phyloP scores from a whole-genome alignment of 2,888 invertebrate genomes.

The Lissocephala sabroskyi region DNA sequence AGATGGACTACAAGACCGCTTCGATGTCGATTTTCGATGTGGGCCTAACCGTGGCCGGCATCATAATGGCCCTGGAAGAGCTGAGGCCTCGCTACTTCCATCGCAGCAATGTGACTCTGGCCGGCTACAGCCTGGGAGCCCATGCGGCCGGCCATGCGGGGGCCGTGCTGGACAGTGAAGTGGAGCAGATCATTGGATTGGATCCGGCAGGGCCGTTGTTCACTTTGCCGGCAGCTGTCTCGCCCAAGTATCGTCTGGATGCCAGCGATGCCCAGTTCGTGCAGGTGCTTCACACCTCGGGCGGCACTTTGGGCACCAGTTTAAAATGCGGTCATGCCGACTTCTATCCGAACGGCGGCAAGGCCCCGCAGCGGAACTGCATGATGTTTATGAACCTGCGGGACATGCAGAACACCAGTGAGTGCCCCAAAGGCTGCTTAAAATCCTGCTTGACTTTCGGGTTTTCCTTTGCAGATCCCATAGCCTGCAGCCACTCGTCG shows the following conservation, averaged over 20 bases:
- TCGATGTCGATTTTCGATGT: slow-evolving; percentile 70
- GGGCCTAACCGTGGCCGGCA: slow-evolving; percentile 68
- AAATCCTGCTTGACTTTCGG: no score
- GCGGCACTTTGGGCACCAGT: slow-evolving; percentile 66
- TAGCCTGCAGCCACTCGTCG: slow-evolving; percentile 68
- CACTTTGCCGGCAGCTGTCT: slow-evolving; percentile 65
- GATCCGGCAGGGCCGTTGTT: slow-evolving; percentile 72
- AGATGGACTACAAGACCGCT: slow-evolving; percentile 66
- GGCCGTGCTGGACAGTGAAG: slow-evolving; percentile 53
- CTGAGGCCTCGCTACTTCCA: slow-evolving; percentile 49
- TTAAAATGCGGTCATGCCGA: slow-evolving; percentile 70
- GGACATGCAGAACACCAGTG: slow-evolving; percentile 66
- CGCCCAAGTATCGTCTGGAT: slow-evolving; percentile 64
- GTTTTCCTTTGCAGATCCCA: slow-evolving; percentile 63
- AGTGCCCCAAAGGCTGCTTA: no score
- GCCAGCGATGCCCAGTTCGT: slow-evolving; percentile 67
- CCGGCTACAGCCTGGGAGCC: slow-evolving; percentile 71
- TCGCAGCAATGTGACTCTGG: slow-evolving; percentile 65
- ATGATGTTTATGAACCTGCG: slow-evolving; percentile 45
- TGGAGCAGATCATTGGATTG: slow-evolving; percentile 71
- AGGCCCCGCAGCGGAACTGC: slow-evolving; percentile 68
- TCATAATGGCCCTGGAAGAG: slow-evolving; percentile 64
- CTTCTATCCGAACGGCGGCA: slow-evolving; percentile 71
- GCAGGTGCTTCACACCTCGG: slow-evolving; percentile 70
- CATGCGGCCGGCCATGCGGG: slow-evolving; percentile 71